Base-by-base conservation (phyloP, 2,797 vertebrate genomes). In the Ceyx erithaca region DNA sequence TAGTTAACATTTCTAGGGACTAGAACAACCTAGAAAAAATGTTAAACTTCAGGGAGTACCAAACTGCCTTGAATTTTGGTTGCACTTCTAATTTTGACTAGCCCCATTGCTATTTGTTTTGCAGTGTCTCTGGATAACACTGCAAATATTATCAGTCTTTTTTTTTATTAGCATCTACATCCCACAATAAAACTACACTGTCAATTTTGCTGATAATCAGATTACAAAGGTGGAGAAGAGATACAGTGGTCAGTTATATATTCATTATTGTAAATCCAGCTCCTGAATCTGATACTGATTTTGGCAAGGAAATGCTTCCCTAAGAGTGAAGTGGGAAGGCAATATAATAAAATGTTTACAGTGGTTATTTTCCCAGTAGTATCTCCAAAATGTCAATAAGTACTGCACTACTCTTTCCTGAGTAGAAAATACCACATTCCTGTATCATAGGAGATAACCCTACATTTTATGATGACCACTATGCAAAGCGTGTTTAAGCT, bases 121-220 rank as follows among this genome's bases (percentile, higher is more conserved):
- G 21, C 49, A n/a, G 25, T 26, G 25, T 58, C 72, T 31, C 31
- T 62, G 1, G 1, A 0, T 51, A 51, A 71, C 3, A 1, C 30
- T 52, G 13, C 46, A 33, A 62, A 41, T 18, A 41, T 49, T 51
- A 25, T 46, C 40, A 68, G 6, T 67, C 52, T 62, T 43, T 12
- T 33, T 78, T 62, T 79, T 49, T 41, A 22, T 48, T 73, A 51
- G n/a, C 8, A 20, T n/a, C 33, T 68, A 1, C 0, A 0, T 62
- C 54, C 26, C 35, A 43, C 37, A 78, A 18, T 31, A 71, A 15
- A 28, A 19, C 35, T 68, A 14, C n/a, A 2, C 6, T 6, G 30
- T 33, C 62, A 48, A 0, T 58, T 75, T 67, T 71, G 46, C 61
- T 43, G 22, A n/a, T 80, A 51, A 45, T 30, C 49, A 14, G 25